phyloP scores from a whole-genome alignment of 2,113 vertebrate genomes.

The Callospermophilus lateralis region DNA sequence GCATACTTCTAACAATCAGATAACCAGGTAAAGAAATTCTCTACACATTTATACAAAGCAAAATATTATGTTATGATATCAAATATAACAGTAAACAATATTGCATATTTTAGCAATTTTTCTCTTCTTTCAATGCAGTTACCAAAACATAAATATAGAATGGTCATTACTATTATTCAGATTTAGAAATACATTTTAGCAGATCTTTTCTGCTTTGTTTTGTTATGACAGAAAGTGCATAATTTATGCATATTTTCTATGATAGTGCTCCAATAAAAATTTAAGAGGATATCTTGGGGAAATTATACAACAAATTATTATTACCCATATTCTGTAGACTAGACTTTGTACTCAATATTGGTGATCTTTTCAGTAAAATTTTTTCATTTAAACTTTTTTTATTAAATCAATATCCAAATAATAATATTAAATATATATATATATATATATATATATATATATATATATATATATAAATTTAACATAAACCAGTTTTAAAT shows the following conservation, averaged over 20 bases:
- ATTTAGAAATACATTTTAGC: not conserved
- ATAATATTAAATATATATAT: not conserved
- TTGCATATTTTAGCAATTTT: not conserved
- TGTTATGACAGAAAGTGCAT: not conserved
- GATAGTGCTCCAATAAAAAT: not conserved
- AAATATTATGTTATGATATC: not conserved
- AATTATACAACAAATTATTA: slow-evolving; percentile 1
- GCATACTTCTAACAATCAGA: not conserved
- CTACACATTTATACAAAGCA: not conserved
- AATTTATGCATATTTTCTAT: not conserved
- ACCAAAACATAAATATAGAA: slow-evolving; percentile 20
- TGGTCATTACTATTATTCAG: not conserved
- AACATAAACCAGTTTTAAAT: not conserved
- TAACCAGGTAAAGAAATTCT: not conserved
- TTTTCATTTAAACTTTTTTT: slow-evolving; percentile 2
- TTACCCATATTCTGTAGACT: not conserved
- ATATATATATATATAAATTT: too few species aligned
- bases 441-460: too few species aligned
- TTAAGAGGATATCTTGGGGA: not conserved
- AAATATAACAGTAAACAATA: not conserved
- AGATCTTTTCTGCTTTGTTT: not conserved
- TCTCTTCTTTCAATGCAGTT: not conserved
- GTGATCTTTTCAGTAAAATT: not conserved
- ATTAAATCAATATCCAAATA: not conserved
- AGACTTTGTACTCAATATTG: not conserved